phyloP scores from a whole-genome alignment of 2,113 vertebrate species.

The Boulengerochromis microlepis region DNA sequence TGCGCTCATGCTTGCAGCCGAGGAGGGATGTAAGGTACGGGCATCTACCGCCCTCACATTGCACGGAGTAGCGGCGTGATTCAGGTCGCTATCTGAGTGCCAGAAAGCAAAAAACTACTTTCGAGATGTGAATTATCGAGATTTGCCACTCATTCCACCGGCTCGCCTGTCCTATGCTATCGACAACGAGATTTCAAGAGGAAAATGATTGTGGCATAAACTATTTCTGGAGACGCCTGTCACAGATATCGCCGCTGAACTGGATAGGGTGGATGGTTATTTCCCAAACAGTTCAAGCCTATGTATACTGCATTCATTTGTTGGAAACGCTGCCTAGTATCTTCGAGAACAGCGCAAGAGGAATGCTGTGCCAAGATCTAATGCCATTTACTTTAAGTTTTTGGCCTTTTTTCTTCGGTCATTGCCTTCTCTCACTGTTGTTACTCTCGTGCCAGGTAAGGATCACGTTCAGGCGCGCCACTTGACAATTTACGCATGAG shows the following conservation, averaged over 20 bases:
- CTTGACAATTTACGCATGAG: conserved; percentile 40
- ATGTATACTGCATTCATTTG: conserved; percentile 59
- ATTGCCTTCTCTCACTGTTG: conserved; percentile 70
- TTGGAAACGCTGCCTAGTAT: conserved; percentile 62
- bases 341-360: conserved; percentile 67
- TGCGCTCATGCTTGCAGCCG: conserved; percentile 61
- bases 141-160: conserved; percentile 29
- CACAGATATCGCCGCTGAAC: conserved; percentile 57
- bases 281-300: conserved; percentile 60
- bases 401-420: conserved; percentile 72
- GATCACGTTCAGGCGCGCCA: conserved; percentile 17
- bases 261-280: conserved; percentile 67
- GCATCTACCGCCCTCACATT: conserved; percentile 65
- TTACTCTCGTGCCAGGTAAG: conserved; percentile 75
- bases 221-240: conserved; percentile 62
- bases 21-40: conserved; percentile 62
- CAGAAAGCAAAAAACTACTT: conserved; percentile 58
- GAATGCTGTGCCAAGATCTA: conserved; percentile 72
- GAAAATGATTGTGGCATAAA: conserved; percentile 68
- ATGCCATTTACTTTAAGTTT: conserved; percentile 71
- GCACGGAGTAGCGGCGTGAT: conserved; percentile 58
- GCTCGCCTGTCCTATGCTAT: conserved; percentile 62
- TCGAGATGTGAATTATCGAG: conserved; percentile 60
- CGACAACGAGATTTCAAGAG: conserved; percentile 58
- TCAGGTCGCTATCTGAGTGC: conserved; percentile 50